These are phyloP conservation scores for Parthenolecanium corni DNA, from an alignment of 2,888 invertebrate genomes.

Conservation along the genomic window DNA sequence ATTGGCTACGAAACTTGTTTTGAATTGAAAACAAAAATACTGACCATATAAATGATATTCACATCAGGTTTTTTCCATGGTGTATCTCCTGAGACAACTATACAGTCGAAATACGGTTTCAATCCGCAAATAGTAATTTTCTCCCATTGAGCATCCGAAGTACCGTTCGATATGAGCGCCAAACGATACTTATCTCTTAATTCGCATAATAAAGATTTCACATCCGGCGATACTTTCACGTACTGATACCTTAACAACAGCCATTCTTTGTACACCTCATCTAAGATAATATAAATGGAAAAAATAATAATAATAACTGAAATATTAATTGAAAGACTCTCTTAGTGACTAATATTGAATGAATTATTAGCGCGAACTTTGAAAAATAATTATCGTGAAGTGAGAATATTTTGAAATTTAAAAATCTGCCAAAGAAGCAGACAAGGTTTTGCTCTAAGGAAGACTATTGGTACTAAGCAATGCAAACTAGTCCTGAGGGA, in stretches of 20 bases:
- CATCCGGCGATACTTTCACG: conserved; percentile 56
- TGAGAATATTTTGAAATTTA: too few species aligned
- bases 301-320: background rate
- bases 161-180: conserved; percentile 75
- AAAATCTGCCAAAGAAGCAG: too few species aligned
- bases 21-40: too few species aligned
- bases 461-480: too few species aligned
- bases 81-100: conserved; percentile 70
- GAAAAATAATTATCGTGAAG: too few species aligned
- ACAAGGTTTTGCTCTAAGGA: too few species aligned
- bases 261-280: conserved; percentile 65
- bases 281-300: conserved; percentile 39
- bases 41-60: conserved; percentile 54
- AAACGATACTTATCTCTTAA: conserved; percentile 62
- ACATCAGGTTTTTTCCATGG: conserved; percentile 78
- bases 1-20: background rate
- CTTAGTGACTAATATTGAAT: too few species aligned
- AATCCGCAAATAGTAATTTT: conserved; percentile 62
- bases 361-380: too few species aligned
- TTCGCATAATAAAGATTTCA: conserved; percentile 54
- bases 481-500: too few species aligned
- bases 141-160: conserved; percentile 79
- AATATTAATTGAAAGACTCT: background rate
- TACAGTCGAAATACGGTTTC: conserved; percentile 61
- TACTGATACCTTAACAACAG: conserved; percentile 64